Base-by-base conservation (phyloP, 2,113 vertebrate species). In the Synodontis membranacea region DNA sequence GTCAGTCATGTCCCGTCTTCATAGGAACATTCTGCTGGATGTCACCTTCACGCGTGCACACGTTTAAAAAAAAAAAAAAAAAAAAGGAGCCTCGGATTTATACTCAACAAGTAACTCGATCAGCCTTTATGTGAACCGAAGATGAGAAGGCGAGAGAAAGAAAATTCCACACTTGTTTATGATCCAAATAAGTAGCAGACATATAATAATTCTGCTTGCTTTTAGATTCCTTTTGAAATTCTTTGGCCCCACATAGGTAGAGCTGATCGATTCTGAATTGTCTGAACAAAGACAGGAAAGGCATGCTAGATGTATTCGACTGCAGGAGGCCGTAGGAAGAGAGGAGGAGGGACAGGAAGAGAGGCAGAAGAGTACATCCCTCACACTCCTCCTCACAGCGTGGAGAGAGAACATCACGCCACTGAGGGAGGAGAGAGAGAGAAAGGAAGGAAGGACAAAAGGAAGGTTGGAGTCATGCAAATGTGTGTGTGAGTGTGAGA, bases 381-480 rank as follows among this genome's bases (percentile, higher is more conserved):
- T 91, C 92, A 52, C 80, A 89, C 83, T 84, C 84, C 86, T 72
- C 91, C 60, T 86, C 90, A 88, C 90, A 90, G 84, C 86, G 82
- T 4, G 64, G 83, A 86, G 75, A 81, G 68, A 87, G 68, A 82
- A 86, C 80, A 85, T 79, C 62, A 68, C 34, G 74, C 56, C 46
- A 87, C 31, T n/a, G 70, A 84, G 81, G 88, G 88, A 89, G 90
- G 88, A 89, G 87, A 87, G 86, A 44, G 44, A 52, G 50, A 31
- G 28, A 64, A 64, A n/a, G 72, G 44, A 75, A n/a, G 42, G 70
- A 90, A 83, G 25, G 48, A 88, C 82, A 68, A 87, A 91, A 91
- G 89, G 91, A 88, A 91, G 88, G 90, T 84, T 92, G 91, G 92
- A 90, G 89, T 93, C 92, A 93, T 92, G 31, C 56, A 31, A n/a